Conservation (phyloP, 1,140 invertebrate genomes). For the Drosophila truncata region DNA sequence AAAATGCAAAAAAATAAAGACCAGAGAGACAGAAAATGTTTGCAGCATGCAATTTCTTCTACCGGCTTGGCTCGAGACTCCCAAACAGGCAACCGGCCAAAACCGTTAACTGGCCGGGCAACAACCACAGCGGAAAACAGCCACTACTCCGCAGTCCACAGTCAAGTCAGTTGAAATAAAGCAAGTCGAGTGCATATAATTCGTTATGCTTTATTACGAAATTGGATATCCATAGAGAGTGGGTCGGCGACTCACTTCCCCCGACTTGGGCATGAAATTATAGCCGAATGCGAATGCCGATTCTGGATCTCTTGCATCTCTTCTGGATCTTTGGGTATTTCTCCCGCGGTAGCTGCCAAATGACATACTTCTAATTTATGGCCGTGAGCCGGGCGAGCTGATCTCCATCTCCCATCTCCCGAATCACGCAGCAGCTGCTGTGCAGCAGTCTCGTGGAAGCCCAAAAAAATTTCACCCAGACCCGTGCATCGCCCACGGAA, state of each 20-base stretch:
- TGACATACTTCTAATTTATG: constrained; percentile 84
- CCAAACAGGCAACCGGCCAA: constrained; percentile 52
- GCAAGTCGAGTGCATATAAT: constrained; percentile 83
- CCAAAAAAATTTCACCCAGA: constrained; percentile 28
- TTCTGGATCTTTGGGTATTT: constrained; percentile 17
- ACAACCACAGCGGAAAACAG: constrained; percentile 34
- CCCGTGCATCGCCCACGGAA: constrained; percentile 64
- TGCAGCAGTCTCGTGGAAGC: constrained; percentile 7
- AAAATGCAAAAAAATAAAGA: constrained; percentile 63
- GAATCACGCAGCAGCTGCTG: constrained; percentile 30
- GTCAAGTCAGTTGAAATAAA: constrained; percentile 70
- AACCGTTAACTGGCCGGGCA: constrained; percentile 74
- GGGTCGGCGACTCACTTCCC: constrained; percentile 29
- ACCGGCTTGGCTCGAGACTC: constrained; percentile 37
- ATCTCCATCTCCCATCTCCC: constrained; percentile 25
- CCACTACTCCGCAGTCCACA: background rate
- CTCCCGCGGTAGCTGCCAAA: constrained; percentile 70
- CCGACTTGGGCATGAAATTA: constrained; percentile 66
- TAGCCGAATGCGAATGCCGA: constrained; percentile 67
- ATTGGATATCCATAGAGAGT: constrained; percentile 81
- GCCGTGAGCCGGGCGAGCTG: constrained; percentile 27
- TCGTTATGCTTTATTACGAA: constrained; percentile 84
- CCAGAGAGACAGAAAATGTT: constrained; percentile 18
- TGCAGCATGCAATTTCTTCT: constrained; percentile 72
- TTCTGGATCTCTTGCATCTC: constrained; percentile 41